Conservation (phyloP, 2,797 vertebrate genomes). For the Mastacembelus armatus region DNA sequence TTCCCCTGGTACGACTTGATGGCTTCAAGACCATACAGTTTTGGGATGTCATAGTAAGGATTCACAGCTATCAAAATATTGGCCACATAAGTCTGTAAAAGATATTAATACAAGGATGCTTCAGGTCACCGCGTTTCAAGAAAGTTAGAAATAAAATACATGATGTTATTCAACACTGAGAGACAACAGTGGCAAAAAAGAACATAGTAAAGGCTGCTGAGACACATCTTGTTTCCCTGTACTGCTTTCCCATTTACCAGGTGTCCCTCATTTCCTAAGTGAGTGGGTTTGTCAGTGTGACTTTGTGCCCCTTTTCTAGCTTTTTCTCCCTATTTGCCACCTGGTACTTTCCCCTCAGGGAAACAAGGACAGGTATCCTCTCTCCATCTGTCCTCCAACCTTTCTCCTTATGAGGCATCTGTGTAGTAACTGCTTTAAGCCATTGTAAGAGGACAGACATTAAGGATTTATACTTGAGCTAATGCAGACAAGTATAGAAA, state of each 20-base stretch:
- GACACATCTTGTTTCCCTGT: constrained; percentile 39
- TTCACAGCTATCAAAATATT: constrained; percentile 99
- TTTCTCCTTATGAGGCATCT: constrained; percentile 36
- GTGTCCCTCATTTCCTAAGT: constrained; percentile 70
- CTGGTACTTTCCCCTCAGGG: constrained; percentile 53
- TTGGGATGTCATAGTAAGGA: constrained; percentile 95
- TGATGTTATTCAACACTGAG: constrained; percentile 13
- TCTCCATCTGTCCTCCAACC: constrained; percentile 36
- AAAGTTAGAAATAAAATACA: constrained; percentile 13
- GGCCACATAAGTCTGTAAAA: constrained; percentile 93
- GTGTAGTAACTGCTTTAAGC: constrained; percentile 17
- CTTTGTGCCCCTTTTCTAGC: constrained; percentile 45
- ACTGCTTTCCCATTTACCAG: constrained; percentile 46
- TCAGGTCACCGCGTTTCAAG: constrained; percentile 17
- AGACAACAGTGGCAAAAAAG: constrained; percentile 30
- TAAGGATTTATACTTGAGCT: neutral
- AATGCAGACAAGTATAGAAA: neutral
- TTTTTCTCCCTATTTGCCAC: constrained; percentile 56
- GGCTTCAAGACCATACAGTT: constrained; percentile 90
- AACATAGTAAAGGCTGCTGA: constrained; percentile 4
- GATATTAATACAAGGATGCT: constrained; percentile 17
- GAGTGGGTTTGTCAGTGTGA: constrained; percentile 59
- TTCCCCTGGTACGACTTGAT: constrained; percentile 93
- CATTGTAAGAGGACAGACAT: neutral
- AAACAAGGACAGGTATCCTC: constrained; percentile 32